These are phyloP conservation scores for Tiphia femorata DNA, from an alignment of 2,888 invertebrate genomes.

Conservation along the genomic window DNA sequence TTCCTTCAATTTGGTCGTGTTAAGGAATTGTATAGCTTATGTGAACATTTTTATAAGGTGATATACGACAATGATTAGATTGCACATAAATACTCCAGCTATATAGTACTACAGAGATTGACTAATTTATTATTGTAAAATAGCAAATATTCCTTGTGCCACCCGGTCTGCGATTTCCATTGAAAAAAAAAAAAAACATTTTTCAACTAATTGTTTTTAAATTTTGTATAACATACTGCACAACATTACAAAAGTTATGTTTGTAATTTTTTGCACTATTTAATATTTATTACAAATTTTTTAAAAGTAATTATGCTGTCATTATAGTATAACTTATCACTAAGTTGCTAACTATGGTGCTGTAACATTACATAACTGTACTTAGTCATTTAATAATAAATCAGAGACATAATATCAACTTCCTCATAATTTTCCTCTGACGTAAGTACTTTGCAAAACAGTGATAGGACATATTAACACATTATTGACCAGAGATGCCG, in stretches of 20 bases:
- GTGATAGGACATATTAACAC: too few species aligned
- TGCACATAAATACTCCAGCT: neutral
- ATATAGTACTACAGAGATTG: neutral
- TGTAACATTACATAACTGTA: constrained; percentile 44
- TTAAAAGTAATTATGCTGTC: constrained; percentile 32
- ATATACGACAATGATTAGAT: neutral
- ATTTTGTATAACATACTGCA: too few species aligned
- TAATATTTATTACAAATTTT: constrained; percentile 52
- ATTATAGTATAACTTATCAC: constrained; percentile 27
- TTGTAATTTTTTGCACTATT: constrained; percentile 53
- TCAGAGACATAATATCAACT: too few species aligned
- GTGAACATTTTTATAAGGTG: neutral
- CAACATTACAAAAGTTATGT: constrained; percentile 40
- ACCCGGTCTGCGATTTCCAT: neutral
- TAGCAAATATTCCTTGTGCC: constrained; percentile 3
- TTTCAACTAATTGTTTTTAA: constrained; percentile 26
- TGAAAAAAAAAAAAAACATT: constrained; percentile 11
- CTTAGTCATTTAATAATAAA: constrained; percentile 45
- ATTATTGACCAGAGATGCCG: too few species aligned
- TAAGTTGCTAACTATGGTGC: constrained; percentile 53
- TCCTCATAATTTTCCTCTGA: too few species aligned
- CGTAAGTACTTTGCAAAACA: too few species aligned
- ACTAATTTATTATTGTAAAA: neutral
- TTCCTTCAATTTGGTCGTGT: too few species aligned
- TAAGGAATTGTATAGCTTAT: neutral